Percentiles rank a stretch among this genome's conserved stretches.
phyloP scores from a whole-genome alignment of 2,888 invertebrate genomes.

The Octodonta nipae region DNA sequence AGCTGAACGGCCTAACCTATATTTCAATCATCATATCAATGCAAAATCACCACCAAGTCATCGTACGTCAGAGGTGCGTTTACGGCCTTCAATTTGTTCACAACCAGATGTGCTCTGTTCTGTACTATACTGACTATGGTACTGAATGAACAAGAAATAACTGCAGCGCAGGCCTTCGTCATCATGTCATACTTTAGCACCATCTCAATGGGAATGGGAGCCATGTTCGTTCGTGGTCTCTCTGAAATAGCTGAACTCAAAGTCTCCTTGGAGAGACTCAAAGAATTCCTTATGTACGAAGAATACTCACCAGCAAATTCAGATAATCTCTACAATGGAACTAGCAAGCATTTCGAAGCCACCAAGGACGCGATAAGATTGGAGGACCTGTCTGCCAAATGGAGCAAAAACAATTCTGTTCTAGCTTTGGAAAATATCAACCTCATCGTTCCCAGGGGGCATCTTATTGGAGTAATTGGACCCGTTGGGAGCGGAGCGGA shows the following conservation, averaged over 20 bases:
- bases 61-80: constrained; percentile 52
- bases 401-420: constrained; percentile 25
- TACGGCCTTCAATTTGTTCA: constrained; percentile 42
- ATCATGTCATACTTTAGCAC: not conserved
- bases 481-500: constrained; percentile 47
- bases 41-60: constrained; percentile 44
- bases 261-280: constrained; percentile 34
- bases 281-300: constrained; percentile 10
- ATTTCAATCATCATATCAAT: too few species aligned
- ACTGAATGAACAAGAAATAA: not conserved
- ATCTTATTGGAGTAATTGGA: constrained; percentile 42
- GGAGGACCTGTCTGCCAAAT: constrained; percentile 26
- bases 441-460: constrained; percentile 22
- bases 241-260: constrained; percentile 36
- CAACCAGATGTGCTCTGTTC: not conserved
- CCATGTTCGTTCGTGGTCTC: constrained; percentile 40
- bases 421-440: constrained; percentile 26
- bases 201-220: constrained; percentile 16
- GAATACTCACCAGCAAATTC: not conserved
- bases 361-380: not conserved
- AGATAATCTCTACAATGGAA: not conserved
- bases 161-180: not conserved
- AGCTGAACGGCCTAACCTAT: too few species aligned
- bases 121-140: constrained; percentile 2
- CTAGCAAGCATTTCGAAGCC: not conserved